Evolutionary conservation across 2,888 invertebrate species (phyloP).

Genomic region (Erynnis tages): DNA sequence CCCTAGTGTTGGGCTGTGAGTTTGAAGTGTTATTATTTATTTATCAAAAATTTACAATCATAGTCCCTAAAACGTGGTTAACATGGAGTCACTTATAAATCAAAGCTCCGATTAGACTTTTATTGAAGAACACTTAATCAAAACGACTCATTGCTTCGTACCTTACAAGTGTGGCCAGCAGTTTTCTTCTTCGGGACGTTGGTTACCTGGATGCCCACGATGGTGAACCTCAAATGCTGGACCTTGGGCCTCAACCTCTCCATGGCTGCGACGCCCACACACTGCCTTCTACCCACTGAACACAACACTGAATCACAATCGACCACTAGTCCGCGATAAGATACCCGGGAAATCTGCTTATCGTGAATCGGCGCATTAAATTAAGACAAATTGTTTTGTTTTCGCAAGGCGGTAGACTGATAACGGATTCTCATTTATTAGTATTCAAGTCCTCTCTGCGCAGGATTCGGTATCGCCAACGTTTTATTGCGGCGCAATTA

Average conservation of each 20-base stretch:
- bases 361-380: slow-evolving; percentile 14
- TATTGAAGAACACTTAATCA: too few species aligned
- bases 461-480: too few species aligned
- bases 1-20: too few species aligned
- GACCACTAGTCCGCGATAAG: slow-evolving; percentile 10
- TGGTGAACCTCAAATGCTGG: slow-evolving; percentile 45
- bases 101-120: too few species aligned
- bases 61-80: too few species aligned
- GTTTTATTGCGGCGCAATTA: too few species aligned
- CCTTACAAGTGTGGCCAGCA: slow-evolving; percentile 40
- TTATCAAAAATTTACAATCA: too few species aligned
- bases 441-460: too few species aligned
- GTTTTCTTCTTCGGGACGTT: slow-evolving; percentile 37
- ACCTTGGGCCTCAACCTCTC: slow-evolving; percentile 37
- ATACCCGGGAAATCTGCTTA: slow-evolving; percentile 22
- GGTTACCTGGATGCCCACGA: slow-evolving; percentile 55
- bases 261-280: neutral
- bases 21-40: too few species aligned
- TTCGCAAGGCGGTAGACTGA: neutral
- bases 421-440: slow-evolving; percentile 1
- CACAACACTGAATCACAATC: slow-evolving; percentile 15
- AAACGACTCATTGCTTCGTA: too few species aligned
- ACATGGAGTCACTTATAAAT: too few species aligned
- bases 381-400: slow-evolving; percentile 3
- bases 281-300: neutral